Evolutionary conservation across 2,797 vertebrate species (phyloP), one percentile per base, ranked within the genome.

Genomic region (Syncerus caffer): DNA sequence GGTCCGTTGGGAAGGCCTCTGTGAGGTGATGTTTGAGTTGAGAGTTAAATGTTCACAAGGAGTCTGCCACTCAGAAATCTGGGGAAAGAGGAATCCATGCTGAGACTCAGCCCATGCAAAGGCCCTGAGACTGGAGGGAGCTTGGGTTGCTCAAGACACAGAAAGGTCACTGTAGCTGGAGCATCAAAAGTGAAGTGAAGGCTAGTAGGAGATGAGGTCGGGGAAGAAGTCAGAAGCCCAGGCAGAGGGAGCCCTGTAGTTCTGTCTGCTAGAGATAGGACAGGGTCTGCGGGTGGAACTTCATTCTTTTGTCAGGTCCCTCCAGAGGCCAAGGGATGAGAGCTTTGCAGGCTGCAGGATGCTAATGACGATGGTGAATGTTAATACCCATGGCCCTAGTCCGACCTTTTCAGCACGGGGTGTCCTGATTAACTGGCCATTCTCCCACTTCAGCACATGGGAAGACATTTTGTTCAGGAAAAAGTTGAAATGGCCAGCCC

Each of bases 401-500:
- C 58, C 55, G 53, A 97, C 95, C 97, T 98, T 97, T 97, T 85
- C 95, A 95, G 90, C 84, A 7, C 34, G 47, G 6, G 11, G 60
- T 42, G 45, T 86, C 79, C 96, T 97, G 98, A 97, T 97, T 97
- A 98, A 86, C 92, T 95, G 90, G 94, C 90, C 87, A 12, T 80
- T 93, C 93, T 89, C 71, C 96, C 94, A 90, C 88, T 95, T 96
- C 76, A 34, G 90, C 86, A 80, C 95, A 92, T 38, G 62, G 83
- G 94, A 85, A 91, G 94, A 97, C 17, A 47, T 95, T 96, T 95
- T 93, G 96, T 80, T 94, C 89, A 23, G 94, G 89, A 92, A 92
- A 95, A 97, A 95, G 96, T 89, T 58, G 94, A 96, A 97, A 93
- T 85, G 97, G 85, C 97, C 96, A 97, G 92, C 93, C 92, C 90